phyloP scores from a whole-genome alignment of 2,113 vertebrate genomes.

The Phycodurus eques region DNA sequence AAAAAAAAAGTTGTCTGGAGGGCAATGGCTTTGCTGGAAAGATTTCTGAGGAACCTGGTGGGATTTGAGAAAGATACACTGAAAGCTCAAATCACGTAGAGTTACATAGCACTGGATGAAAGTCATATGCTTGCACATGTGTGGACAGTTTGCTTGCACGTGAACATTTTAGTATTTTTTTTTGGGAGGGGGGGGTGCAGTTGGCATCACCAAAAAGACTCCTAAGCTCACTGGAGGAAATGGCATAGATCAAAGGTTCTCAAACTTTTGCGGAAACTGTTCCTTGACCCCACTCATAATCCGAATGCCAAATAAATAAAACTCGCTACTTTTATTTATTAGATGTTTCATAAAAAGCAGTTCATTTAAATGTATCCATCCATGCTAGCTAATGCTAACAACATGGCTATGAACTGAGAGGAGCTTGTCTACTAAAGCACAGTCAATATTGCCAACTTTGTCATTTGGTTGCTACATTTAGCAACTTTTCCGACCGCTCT shows the following conservation, averaged over 20 bases:
- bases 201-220: neutral
- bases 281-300: neutral
- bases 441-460: no score
- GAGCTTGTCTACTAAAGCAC: no score
- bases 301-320: neutral
- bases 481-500: no score
- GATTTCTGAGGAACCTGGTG: neutral
- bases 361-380: neutral
- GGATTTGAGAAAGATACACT: conserved; percentile 22
- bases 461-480: no score
- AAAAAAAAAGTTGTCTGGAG: conserved; percentile 3
- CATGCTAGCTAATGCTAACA: no score
- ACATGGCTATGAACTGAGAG: no score
- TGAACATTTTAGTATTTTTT: neutral
- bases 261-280: neutral
- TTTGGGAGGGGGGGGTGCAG: neutral
- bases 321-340: neutral
- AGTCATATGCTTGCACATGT: conserved; percentile 46
- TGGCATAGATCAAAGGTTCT: conserved; percentile 7
- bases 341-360: neutral
- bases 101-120: conserved; percentile 23
- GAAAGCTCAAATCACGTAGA: conserved; percentile 28
- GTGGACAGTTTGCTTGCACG: conserved; percentile 21
- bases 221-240: conserved; percentile 29
- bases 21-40: neutral